Base-by-base conservation (phyloP, 1,140 invertebrate species). In the Monomorium pharaonis region DNA sequence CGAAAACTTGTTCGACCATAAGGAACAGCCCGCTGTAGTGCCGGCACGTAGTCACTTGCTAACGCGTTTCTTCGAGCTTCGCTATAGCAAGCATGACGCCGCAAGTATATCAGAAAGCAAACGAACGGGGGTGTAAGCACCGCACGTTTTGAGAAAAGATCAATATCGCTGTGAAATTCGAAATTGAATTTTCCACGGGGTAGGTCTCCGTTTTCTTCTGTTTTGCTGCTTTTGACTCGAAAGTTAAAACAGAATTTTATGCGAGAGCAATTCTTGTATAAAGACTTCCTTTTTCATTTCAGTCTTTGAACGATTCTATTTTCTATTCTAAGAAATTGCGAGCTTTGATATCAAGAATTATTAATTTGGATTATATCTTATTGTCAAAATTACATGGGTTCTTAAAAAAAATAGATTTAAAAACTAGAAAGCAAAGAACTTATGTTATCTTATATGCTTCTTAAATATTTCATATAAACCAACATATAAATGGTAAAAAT, bases 31-130 rank as follows among this genome's bases (percentile, higher is more conserved):
- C 30, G 70, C 27, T 7, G 58, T 56, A 86, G 77, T 60, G 56
- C 58, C 76, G 80, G 86, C 88, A 89, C 88, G 88, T 89, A 78
- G 67, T 75, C 86, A 86, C 88, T 89, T 89, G 88, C 88, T 89
- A 87, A 89, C 88, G 87, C 65, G 72, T 89, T 85, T 89, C 80
- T 86, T 89, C 87, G 78, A 49, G 77, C 67, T 84, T 84, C 33
- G 65, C 51, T 72, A 70, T 51, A 63, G 30, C 74, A 49, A 37
- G 27, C 67, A 74, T 67, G 85, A 54, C 54, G 56, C 67, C 44
- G 44, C 69, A 87, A 89, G 51, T 62, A 49, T 54, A 49, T 24
- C 63, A 51, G 30, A 24, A 10, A 27, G 60, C 49, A 84, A 80
- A 89, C 85, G 81, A 86, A 89, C 49, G 54, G 12, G 14, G 54